Evolutionary conservation across 2,113 vertebrate species (phyloP).

Genomic region (Antidorcas marsupialis): DNA sequence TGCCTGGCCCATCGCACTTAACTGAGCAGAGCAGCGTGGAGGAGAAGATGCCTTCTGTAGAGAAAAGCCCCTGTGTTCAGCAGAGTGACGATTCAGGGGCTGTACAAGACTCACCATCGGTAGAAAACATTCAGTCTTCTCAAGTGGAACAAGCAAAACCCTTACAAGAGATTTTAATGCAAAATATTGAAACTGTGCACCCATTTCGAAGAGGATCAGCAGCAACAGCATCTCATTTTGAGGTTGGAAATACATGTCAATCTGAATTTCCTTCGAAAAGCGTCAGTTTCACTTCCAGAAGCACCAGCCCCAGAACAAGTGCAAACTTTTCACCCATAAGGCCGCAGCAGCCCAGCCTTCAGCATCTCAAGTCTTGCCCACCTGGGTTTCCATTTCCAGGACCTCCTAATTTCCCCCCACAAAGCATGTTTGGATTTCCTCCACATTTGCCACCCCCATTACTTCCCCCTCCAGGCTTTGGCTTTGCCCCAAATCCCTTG

Average conservation of each 20-base stretch:
- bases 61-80: conserved; percentile 65
- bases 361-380: conserved; percentile 76
- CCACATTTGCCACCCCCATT: conserved; percentile 85
- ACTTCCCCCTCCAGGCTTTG: conserved; percentile 83
- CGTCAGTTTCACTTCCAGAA: conserved; percentile 71
- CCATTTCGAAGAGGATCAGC: conserved; percentile 80
- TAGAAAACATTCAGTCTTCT: conserved; percentile 73
- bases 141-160: conserved; percentile 72
- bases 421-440: conserved; percentile 83
- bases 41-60: conserved; percentile 70
- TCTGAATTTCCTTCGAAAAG: conserved; percentile 77
- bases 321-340: conserved; percentile 78
- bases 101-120: conserved; percentile 73
- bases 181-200: conserved; percentile 82
- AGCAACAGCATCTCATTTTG: conserved; percentile 77
- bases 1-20: neutral
- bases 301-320: conserved; percentile 70
- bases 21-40: conserved; percentile 67
- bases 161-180: conserved; percentile 71
- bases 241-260: conserved; percentile 74
- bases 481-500: conserved; percentile 83
- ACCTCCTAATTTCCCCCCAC: conserved; percentile 77
- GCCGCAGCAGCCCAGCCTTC: conserved; percentile 80
- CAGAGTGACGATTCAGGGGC: conserved; percentile 64
- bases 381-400: conserved; percentile 82